Evolutionary conservation across 53 echinoderm and acorn worm genomes (phyloP), one percentile per base, ranked within the genome.

Genomic region (Paelopatides confundens): DNA sequence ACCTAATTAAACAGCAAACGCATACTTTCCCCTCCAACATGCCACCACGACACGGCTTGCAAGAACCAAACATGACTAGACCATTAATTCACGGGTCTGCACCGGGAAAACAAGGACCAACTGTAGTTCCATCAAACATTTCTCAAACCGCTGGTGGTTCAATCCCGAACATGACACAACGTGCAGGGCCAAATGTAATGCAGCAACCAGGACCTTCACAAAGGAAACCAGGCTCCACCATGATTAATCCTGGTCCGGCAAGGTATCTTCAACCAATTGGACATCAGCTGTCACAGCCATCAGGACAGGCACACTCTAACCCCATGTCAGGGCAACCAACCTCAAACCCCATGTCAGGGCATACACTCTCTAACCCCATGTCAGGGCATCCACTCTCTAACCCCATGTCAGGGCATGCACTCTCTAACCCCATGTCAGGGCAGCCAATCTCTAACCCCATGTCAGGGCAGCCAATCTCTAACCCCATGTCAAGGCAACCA

Each of bases 261-360:
- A 39, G 46, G 74, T 74, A 74, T 43, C 74, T 43, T 23, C 74
- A 23, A 36, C 74, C 74, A 0, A 39, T 43, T 26, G 74, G 74
- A 11, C 74, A 74, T 40, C 39, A 74, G 47, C 30, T 26, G 0
- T 35, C 33, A 10, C 68, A 68, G 33, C 36, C 68, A 33, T 35
- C 68, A 18, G 68, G 36, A 12, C 43, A 39, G 39, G n/a, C n/a
- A n/a, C n/a, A n/a, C n/a, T n/a, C n/a, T n/a, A n/a, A n/a, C n/a
- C n/a, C n/a, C n/a, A n/a, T n/a, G n/a, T 48, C 14, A 48, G 48
- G 48, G 17, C 33, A 36, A 69, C 37, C 69, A 18, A 3, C 33
- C 21, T 8, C 69, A 32, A 33, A 69, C 31, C 31, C 13, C 6
- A 31, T 36, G 21, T 48, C 14, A 48, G 48, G 48, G 17, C 38